These are phyloP conservation scores for Syngnathus scovelli DNA, from an alignment of 2,113 vertebrate genomes.

Conservation along the genomic window DNA sequence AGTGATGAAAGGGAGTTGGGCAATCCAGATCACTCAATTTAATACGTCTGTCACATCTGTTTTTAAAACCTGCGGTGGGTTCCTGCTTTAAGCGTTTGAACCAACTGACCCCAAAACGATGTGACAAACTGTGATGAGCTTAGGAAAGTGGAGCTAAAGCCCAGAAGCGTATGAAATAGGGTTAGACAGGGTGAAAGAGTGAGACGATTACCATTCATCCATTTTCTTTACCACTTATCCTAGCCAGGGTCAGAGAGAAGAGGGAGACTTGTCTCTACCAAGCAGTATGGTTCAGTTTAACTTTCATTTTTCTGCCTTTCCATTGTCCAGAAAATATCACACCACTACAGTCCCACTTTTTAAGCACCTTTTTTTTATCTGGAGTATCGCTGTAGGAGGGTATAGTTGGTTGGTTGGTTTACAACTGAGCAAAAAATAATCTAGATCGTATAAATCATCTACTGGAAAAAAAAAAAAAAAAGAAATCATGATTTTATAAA, in stretches of 20 bases:
- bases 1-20: conserved; percentile 45
- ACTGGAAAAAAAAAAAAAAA: neutral
- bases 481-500: neutral
- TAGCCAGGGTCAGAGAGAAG: neutral
- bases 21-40: conserved; percentile 66
- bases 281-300: neutral
- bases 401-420: neutral
- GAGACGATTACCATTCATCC: neutral
- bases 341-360: neutral
- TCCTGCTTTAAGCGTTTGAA: conserved; percentile 55
- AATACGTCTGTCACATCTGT: conserved; percentile 74
- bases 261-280: neutral
- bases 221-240: neutral
- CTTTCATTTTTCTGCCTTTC: neutral
- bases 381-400: neutral
- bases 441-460: too few relatives aligned
- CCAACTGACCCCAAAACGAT: conserved; percentile 65
- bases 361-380: neutral
- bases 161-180: conserved; percentile 23
- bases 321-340: neutral
- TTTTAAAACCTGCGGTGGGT: conserved; percentile 66
- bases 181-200: conserved; percentile 28
- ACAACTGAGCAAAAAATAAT: neutral
- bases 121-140: conserved; percentile 64
- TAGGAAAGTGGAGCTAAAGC: conserved; percentile 26